Base-by-base conservation (phyloP, 2,113 vertebrate species). In the Datnioides undecimradiatus region DNA sequence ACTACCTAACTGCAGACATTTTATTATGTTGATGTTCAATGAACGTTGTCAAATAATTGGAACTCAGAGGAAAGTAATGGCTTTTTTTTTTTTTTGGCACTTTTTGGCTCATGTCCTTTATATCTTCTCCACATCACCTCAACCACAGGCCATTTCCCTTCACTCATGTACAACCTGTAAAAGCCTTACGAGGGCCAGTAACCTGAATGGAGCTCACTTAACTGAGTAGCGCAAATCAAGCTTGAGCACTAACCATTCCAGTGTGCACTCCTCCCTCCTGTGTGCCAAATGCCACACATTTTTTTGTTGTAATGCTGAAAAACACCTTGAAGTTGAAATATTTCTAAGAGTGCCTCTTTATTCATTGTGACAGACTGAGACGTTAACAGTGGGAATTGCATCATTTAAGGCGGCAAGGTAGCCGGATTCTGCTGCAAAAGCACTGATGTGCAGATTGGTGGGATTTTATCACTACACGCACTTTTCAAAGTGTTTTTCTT, bases 21-120 rank as follows among this genome's bases (percentile, higher is more conserved):
- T 78, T 82, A 82, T 60, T 63, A 62, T 55, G 46, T 51, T 72
- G 48, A 78, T 86, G 72, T 59, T 83, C 31, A 88, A 25, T 79
- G 66, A 79, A 52, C 46, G 3, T 14, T 73, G 58, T 76, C 58
- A 77, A 63, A 72, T 85, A 77, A 81, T 78, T 57, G 62, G 43
- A 69, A 58, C 27, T 73, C 52, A 63, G 33, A 65, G 38, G 64
- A 52, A 63, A 8, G 48, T 77, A 62, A 76, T 73, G 52, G 25
- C 34, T 46, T 57, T 66, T 45, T 49, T 45, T n/a, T 63, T 63
- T 41, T 41, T 57, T 54, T 49, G 34, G 5, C 23, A 49, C 38
- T 48, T 49, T 51, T 84, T 74, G 67, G 63, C 67, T 76, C 58
- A 52, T 49, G 23, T 67, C n/a, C 1, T 23, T 51, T 36, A 60